phyloP scores from a whole-genome alignment of 2,888 invertebrate genomes.

The Petrolisthes cinctipes region DNA sequence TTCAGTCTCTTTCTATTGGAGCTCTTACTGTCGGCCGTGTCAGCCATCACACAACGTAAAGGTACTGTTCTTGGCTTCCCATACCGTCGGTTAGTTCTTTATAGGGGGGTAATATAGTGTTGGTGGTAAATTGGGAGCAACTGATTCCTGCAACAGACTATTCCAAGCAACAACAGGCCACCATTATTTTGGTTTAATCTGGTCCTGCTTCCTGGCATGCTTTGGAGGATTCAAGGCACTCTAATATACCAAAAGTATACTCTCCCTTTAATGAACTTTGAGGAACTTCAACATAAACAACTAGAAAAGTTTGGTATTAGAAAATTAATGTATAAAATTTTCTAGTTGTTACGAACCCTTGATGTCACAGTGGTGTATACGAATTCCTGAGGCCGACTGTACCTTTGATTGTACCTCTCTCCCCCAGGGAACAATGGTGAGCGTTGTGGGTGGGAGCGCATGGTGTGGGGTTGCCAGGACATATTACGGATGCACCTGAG shows the following conservation, averaged over 20 bases:
- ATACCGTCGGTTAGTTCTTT: neutral
- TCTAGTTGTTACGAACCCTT: too few relatives aligned
- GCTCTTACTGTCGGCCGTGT: conserved; percentile 41
- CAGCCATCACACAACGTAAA: conserved; percentile 52
- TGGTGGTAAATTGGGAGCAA: neutral
- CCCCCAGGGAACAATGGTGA: conserved; percentile 23
- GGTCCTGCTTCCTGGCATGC: too few relatives aligned
- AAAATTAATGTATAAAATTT: too few relatives aligned
- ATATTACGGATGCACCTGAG: conserved; percentile 43
- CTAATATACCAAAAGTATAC: too few relatives aligned
- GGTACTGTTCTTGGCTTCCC: conserved; percentile 9
- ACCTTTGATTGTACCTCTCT: neutral
- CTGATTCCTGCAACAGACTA: too few relatives aligned
- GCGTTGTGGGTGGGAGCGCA: conserved; percentile 52
- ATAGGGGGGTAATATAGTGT: neutral
- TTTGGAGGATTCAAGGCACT: too few relatives aligned
- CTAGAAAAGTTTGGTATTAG: too few relatives aligned
- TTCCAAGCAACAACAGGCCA: too few relatives aligned
- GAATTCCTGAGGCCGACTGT: too few relatives aligned
- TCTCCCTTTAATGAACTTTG: too few relatives aligned
- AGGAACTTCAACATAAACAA: neutral
- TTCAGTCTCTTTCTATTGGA: conserved; percentile 48
- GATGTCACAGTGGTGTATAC: too few relatives aligned
- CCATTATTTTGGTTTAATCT: too few relatives aligned
- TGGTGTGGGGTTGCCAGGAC: conserved; percentile 56